Evolutionary conservation across 2,113 vertebrate genomes (phyloP).

Genomic region (Amazona vittata): DNA sequence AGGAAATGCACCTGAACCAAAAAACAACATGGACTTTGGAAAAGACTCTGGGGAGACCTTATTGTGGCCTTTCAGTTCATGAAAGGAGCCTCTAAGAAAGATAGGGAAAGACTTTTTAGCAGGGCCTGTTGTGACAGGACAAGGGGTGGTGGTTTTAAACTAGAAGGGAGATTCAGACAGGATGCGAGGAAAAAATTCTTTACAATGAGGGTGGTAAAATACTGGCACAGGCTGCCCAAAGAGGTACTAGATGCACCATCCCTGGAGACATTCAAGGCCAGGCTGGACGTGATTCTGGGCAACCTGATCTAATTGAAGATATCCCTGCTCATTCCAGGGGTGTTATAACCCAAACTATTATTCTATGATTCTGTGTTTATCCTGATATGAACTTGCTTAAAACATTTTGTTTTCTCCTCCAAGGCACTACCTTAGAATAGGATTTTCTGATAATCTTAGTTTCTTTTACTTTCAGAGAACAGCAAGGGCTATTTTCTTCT

Average conservation of each 20-base stretch:
- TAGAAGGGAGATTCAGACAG: not conserved
- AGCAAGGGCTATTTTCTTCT: not conserved
- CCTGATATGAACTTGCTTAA: not conserved
- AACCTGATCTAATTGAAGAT: not conserved
- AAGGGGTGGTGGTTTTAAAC: not conserved
- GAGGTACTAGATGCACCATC: not conserved
- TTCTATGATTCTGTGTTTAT: not conserved
- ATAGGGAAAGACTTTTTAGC: not conserved
- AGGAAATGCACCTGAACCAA: not conserved
- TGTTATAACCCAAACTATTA: not conserved
- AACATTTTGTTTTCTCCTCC: not conserved
- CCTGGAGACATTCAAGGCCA: not conserved
- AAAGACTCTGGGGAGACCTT: not conserved
- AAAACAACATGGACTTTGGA: not conserved
- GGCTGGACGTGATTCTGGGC: not conserved
- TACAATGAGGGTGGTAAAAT: not conserved
- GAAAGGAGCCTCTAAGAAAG: not conserved
- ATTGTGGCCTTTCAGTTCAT: not conserved
- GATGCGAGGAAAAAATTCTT: not conserved
- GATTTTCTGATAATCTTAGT: not conserved
- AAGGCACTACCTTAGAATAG: not conserved
- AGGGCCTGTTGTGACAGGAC: not conserved
- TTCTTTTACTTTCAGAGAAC: not conserved
- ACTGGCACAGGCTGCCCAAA: not conserved
- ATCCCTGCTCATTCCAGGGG: not conserved